phyloP scores from a whole-genome alignment of 2,888 invertebrate genomes.

The Eucera pruinosa region DNA sequence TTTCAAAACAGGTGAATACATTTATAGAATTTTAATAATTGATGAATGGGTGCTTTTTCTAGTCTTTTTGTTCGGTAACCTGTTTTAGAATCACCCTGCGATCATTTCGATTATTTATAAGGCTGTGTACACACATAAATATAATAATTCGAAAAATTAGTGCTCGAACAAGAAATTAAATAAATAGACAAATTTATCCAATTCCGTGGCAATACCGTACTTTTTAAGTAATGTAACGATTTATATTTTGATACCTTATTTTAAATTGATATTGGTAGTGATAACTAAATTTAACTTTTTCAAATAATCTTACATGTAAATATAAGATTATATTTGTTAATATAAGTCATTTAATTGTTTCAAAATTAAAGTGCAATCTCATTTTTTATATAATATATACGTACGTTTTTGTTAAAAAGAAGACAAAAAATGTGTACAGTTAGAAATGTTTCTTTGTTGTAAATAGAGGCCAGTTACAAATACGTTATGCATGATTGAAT shows the following conservation, averaged over 20 bases:
- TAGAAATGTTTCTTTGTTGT: conserved; percentile 10
- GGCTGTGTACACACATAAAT: conserved; percentile 17
- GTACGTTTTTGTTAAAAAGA: neutral
- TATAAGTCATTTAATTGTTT: conserved; percentile 6
- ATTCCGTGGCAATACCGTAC: conserved; percentile 3
- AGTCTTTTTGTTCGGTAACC: conserved; percentile 25
- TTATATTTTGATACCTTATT: conserved; percentile 12
- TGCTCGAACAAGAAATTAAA: neutral
- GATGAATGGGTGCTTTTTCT: conserved; percentile 19
- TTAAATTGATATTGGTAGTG: conserved; percentile 14
- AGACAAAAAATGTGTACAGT: neutral
- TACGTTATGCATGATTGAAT: conserved; percentile 11
- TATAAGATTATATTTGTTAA: conserved; percentile 10
- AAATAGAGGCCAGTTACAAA: conserved; percentile 29
- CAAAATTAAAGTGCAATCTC: conserved; percentile 9
- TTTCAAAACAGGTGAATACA: neutral
- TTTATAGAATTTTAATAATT: neutral
- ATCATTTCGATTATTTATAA: conserved; percentile 13
- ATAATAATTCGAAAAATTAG: conserved; percentile 14
- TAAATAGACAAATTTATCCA: neutral
- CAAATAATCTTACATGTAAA: conserved; percentile 21
- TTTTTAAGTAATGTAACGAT: neutral
- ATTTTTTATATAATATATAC: conserved; percentile 4
- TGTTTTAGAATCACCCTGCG: conserved; percentile 29
- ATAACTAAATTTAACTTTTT: conserved; percentile 1